These are phyloP conservation scores for Arctia plantaginis DNA, from an alignment of 2,888 invertebrate genomes.

Conservation along the genomic window DNA sequence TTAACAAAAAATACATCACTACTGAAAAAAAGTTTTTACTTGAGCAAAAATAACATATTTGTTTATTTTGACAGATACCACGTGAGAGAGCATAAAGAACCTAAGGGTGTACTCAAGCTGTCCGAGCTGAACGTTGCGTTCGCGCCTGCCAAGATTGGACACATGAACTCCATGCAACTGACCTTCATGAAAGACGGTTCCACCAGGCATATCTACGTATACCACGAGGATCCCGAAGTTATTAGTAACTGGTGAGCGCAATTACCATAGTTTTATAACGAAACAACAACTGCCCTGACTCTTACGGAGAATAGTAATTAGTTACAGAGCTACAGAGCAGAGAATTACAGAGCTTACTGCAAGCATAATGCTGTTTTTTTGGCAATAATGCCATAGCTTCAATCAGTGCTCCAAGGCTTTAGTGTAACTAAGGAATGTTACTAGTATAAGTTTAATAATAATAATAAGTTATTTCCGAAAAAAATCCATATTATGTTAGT, in stretches of 20 bases:
- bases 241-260: constrained; percentile 92
- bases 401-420: neutral
- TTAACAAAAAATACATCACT: neutral
- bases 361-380: neutral
- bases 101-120: constrained; percentile 92
- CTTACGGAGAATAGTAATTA: neutral
- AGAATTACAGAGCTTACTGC: neutral
- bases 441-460: too few relatives aligned
- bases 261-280: neutral
- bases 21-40: neutral
- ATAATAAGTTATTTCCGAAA: too few relatives aligned
- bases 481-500: too few relatives aligned
- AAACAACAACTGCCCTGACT: neutral
- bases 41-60: constrained; percentile 2
- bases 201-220: constrained; percentile 95
- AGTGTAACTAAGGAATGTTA: too few relatives aligned
- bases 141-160: constrained; percentile 92
- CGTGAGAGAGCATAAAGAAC: constrained; percentile 91
- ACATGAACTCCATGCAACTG: constrained; percentile 93
- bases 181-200: constrained; percentile 94
- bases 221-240: constrained; percentile 94
- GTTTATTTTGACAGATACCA: constrained; percentile 83
- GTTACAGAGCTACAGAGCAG: neutral
- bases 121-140: constrained; percentile 95
- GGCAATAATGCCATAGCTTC: neutral